A percentile compares a stretch with the other conserved stretches of the same genome.
Conservation (phyloP, 2,797 vertebrate species). For the Microctenopoma stevenorrisi region DNA sequence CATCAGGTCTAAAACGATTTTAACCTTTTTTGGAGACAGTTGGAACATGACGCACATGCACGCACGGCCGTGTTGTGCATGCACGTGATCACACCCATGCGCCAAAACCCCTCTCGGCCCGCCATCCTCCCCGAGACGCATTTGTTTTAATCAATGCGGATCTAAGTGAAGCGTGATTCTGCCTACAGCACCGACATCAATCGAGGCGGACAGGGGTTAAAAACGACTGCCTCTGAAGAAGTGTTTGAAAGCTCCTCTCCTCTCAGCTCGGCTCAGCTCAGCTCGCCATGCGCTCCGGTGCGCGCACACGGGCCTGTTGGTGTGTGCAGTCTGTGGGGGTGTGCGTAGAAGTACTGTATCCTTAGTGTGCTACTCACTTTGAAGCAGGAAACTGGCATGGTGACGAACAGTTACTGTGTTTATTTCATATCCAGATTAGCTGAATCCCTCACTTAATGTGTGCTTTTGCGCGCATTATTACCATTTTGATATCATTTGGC, state of each 20-base stretch:
- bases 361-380: neutral
- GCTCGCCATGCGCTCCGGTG: constrained; percentile 18
- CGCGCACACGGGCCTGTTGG: constrained; percentile 11
- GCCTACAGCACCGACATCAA: constrained; percentile 72
- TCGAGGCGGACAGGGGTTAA: constrained; percentile 63
- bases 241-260: constrained; percentile 67
- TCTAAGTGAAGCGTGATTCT: constrained; percentile 66
- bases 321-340: neutral
- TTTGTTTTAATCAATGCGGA: constrained; percentile 73
- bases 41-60: constrained; percentile 27
- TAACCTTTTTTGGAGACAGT: constrained; percentile 5
- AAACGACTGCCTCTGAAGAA: constrained; percentile 59
- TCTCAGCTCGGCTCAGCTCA: constrained; percentile 48
- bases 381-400: neutral
- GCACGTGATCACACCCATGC: constrained; percentile 13
- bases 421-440: neutral
- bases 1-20: constrained; percentile 11
- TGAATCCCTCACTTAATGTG: no score
- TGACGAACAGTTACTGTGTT: neutral
- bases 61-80: neutral
- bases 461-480: no score
- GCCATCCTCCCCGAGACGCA: constrained; percentile 45
- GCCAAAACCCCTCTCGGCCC: constrained; percentile 37
- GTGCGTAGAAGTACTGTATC: neutral
- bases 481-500: no score